phyloP scores from a whole-genome alignment of 2,888 invertebrate species.

The Pimpla rufipes region DNA sequence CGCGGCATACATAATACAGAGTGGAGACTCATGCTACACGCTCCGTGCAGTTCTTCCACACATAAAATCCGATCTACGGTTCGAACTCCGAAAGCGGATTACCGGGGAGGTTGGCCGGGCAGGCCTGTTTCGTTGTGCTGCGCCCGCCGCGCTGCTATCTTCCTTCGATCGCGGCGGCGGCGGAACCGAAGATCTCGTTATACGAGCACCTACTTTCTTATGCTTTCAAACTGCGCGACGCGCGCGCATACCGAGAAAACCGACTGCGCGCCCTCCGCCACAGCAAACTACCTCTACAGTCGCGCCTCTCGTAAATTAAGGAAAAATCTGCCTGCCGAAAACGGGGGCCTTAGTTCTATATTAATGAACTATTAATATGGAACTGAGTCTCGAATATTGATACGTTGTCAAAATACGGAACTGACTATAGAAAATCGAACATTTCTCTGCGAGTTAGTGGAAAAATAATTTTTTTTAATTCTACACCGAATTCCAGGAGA shows the following conservation, averaged over 20 bases:
- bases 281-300: slow-evolving; percentile 2
- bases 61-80: slow-evolving; percentile 57
- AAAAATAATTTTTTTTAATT: no score
- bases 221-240: slow-evolving; percentile 25
- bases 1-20: slow-evolving; percentile 51
- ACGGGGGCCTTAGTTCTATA: no score
- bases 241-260: slow-evolving; percentile 22
- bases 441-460: no score
- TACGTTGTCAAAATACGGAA: no score
- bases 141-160: no score
- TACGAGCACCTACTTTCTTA: slow-evolving; percentile 48
- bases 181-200: slow-evolving; percentile 60
- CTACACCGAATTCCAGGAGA: no score
- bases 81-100: slow-evolving; percentile 66
- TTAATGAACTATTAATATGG: no score
- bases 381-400: no score
- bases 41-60: slow-evolving; percentile 32
- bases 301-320: neutral
- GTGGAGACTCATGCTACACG: slow-evolving; percentile 29
- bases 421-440: no score
- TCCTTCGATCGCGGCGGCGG: slow-evolving; percentile 35
- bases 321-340: neutral
- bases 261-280: slow-evolving; percentile 9
- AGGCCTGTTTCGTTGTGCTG: slow-evolving; percentile 45
- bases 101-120: slow-evolving; percentile 36